Evolutionary conservation across 2,113 vertebrate genomes (phyloP).

Genomic region (Ploceus nigricollis): DNA sequence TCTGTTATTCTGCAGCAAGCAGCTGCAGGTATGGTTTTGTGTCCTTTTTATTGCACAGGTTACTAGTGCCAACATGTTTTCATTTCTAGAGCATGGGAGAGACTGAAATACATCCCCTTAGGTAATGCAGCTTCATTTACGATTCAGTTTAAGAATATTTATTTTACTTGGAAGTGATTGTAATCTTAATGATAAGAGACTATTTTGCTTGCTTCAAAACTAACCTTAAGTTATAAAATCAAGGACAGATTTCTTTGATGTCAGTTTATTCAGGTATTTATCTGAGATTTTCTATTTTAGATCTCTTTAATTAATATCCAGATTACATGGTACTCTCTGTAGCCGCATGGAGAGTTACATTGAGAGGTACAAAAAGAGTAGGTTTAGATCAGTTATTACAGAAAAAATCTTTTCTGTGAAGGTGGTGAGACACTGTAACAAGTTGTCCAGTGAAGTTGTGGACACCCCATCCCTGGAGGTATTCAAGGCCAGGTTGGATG

Average conservation of each 20-base stretch:
- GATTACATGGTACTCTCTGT: not conserved
- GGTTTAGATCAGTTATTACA: not conserved
- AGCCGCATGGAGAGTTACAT: not conserved
- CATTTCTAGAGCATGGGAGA: not conserved
- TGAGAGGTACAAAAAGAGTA: not conserved
- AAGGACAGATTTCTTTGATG: not conserved
- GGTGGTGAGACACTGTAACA: not conserved
- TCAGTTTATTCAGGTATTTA: not conserved
- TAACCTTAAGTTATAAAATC: not conserved
- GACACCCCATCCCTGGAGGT: not conserved
- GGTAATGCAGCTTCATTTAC: not conserved
- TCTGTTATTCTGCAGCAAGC: not conserved
- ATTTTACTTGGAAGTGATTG: not conserved
- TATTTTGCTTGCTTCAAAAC: not conserved
- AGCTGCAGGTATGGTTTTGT: not conserved
- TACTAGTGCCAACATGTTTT: not conserved
- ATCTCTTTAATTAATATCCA: not conserved
- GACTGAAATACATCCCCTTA: not conserved
- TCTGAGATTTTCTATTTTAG: not conserved
- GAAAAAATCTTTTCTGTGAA: not conserved
- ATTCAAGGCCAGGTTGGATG: not conserved
- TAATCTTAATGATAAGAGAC: not conserved
- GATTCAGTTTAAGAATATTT: not conserved
- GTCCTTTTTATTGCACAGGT: not conserved
- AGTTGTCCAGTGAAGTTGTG: not conserved